These are phyloP conservation scores for Brachyistius frenatus DNA, from an alignment of 2,113 vertebrate species.

Conservation along the genomic window DNA sequence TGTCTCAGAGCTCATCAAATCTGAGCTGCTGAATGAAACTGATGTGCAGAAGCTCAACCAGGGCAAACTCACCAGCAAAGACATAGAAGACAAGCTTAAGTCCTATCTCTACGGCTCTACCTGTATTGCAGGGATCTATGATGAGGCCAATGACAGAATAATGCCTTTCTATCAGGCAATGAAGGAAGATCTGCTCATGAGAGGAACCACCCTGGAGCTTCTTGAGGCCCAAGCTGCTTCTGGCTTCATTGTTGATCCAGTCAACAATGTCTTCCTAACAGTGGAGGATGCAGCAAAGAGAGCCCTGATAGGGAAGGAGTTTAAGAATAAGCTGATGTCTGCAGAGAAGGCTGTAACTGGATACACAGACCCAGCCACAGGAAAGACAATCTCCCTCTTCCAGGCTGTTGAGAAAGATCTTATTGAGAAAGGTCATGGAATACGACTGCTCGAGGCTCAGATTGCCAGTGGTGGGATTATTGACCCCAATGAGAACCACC, in stretches of 20 bases:
- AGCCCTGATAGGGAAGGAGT: slow-evolving; percentile 93
- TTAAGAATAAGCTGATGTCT: slow-evolving; percentile 94
- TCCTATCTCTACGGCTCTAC: slow-evolving; percentile 92
- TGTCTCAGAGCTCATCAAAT: slow-evolving; percentile 84
- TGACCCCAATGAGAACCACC: slow-evolving; percentile 94
- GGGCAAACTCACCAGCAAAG: slow-evolving; percentile 87
- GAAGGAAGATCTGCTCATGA: slow-evolving; percentile 95
- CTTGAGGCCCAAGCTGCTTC: slow-evolving; percentile 98
- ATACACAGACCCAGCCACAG: slow-evolving; percentile 93
- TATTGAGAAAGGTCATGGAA: slow-evolving; percentile 96
- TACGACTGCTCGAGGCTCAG: slow-evolving; percentile 96
- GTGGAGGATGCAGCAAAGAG: slow-evolving; percentile 94
- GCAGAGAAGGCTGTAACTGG: slow-evolving; percentile 97
- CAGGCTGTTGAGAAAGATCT: slow-evolving; percentile 97
- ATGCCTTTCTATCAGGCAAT: slow-evolving; percentile 95
- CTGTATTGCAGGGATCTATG: slow-evolving; percentile 98
- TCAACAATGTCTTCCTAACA: slow-evolving; percentile 91
- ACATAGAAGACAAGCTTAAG: slow-evolving; percentile 92
- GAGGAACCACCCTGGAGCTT: slow-evolving; percentile 94
- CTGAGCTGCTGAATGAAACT: slow-evolving; percentile 86
- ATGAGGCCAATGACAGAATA: slow-evolving; percentile 92
- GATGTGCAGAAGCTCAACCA: slow-evolving; percentile 86
- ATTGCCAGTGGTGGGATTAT: slow-evolving; percentile 99
- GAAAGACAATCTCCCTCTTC: slow-evolving; percentile 95
- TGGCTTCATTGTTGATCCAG: slow-evolving; percentile 96